phyloP scores from a whole-genome alignment of 1,140 invertebrate species.

The Procambarus virginalis region DNA sequence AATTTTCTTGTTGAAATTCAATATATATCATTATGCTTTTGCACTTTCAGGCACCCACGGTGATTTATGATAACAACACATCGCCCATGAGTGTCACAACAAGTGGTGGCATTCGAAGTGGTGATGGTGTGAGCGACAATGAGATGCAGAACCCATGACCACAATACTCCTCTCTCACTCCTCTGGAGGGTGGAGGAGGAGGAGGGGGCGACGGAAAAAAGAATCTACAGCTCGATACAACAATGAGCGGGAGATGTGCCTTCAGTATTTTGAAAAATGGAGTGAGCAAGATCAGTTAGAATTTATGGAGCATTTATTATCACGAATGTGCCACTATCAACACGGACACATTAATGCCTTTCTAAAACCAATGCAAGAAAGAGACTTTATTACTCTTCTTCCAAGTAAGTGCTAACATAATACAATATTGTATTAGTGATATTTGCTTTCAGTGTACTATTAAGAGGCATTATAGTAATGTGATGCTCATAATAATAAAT shows the following conservation, averaged over 20 bases:
- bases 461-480: too few relatives aligned
- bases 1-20: too few relatives aligned
- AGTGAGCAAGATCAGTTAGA: constrained; percentile 95
- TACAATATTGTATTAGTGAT: too few relatives aligned
- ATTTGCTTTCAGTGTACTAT: too few relatives aligned
- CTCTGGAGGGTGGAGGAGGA: constrained; percentile 50
- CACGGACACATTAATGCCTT: constrained; percentile 98
- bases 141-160: constrained; percentile 51
- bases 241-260: constrained; percentile 87
- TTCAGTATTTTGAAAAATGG: constrained; percentile 93
- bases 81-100: constrained; percentile 59
- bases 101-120: constrained; percentile 49
- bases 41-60: constrained; percentile 55
- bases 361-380: constrained; percentile 98
- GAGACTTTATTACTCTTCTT: constrained; percentile 98
- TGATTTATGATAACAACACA: constrained; percentile 62
- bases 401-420: constrained; percentile 84
- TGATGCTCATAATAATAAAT: too few relatives aligned
- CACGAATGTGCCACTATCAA: constrained; percentile 99
- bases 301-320: constrained; percentile 95
- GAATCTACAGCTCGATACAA: constrained; percentile 82
- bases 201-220: constrained; percentile 62
- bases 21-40: not conserved
- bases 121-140: constrained; percentile 48
- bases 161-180: constrained; percentile 50